These are phyloP conservation scores for Teleopsis dalmanni DNA, from an alignment of 1,140 invertebrate species.

Conservation along the genomic window DNA sequence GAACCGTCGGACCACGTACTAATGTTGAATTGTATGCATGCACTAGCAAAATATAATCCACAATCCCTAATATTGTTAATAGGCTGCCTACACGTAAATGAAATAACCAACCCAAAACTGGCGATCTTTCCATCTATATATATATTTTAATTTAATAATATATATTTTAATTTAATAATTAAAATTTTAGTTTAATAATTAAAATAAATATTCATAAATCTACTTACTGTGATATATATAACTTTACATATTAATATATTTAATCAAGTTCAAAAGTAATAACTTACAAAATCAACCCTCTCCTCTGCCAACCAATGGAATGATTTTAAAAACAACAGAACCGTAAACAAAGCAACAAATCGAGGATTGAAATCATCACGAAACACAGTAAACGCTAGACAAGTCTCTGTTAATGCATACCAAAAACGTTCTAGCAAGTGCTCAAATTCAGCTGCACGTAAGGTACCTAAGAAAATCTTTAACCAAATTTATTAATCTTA, in stretches of 20 bases:
- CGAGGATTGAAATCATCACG: conserved; percentile 98
- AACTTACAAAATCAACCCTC: conserved; percentile 94
- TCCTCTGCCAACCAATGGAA: conserved; percentile 99
- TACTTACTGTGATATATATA: not conserved
- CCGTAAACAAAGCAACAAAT: conserved; percentile 95
- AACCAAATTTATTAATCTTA: not conserved
- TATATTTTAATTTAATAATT: not conserved
- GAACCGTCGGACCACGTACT: conserved; percentile 90
- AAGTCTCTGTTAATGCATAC: conserved; percentile 99
- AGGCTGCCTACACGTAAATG: conserved; percentile 87
- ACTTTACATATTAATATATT: not conserved
- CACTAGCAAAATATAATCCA: conserved; percentile 86
- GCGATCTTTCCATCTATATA: conserved; percentile 95
- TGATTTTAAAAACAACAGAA: conserved; percentile 95
- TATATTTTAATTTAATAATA: not conserved
- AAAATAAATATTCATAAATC: not conserved
- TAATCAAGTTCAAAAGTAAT: not conserved
- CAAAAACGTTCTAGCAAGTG: conserved; percentile 96
- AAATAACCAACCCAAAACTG: conserved; percentile 91
- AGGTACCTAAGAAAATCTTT: conserved; percentile 87
- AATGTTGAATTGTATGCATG: conserved; percentile 94
- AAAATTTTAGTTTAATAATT: not conserved
- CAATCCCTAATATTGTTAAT: conserved; percentile 66
- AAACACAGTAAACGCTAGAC: conserved; percentile 97
- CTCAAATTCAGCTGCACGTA: conserved; percentile 96